Base-by-base conservation (phyloP, 30 jellyfish, hydroid and myxozoan species). In the Aurelia sp. region DNA sequence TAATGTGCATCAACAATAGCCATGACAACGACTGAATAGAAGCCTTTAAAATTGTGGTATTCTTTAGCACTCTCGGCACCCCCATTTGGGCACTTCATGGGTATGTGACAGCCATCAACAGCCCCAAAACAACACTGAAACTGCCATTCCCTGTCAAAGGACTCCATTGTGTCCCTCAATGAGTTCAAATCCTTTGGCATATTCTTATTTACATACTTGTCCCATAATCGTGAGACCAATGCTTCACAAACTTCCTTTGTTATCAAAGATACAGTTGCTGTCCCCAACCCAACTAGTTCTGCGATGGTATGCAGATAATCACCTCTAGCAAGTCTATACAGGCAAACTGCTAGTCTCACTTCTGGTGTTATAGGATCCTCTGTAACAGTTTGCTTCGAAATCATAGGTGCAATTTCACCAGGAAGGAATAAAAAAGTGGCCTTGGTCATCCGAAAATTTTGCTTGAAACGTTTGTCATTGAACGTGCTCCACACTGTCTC, bases 41-140 rank as follows among this genome's bases (percentile, higher is more conserved):
- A 82, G 51, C 59, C 59, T 40, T 82, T 82, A 16, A 82, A 82
- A 78, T 82, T 70, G 53, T 67, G 76, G 65, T 82, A 82, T 67
- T 70, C 82, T 70, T 82, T 82, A 62, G 66, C 64, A 35, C 79
- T 51, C 50, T 82, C 88, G 13, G 92, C 87, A 48, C 92, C 57
- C 21, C 92, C 92, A 19, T 55, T 81, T 8, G 92, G 86, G 59
- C 86, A 81, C n/a, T n/a, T n/a, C n/a, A n/a, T n/a, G n/a, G n/a
- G n/a, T n/a, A n/a, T n/a, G n/a, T n/a, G n/a, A n/a, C 77, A 81
- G 75, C 88, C 91, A 66, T 81, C 91, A 38, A 68, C 60, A 61
- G 91, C 91, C 5, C 74, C 91, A 63, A 81, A 81, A 51, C 88
- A 80, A 31, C 78, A 81, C 47, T 80, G 88, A 52, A 67, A 68